Evolutionary conservation across 2,888 invertebrate genomes (phyloP).

Genomic region (Clitarchus hookeri): DNA sequence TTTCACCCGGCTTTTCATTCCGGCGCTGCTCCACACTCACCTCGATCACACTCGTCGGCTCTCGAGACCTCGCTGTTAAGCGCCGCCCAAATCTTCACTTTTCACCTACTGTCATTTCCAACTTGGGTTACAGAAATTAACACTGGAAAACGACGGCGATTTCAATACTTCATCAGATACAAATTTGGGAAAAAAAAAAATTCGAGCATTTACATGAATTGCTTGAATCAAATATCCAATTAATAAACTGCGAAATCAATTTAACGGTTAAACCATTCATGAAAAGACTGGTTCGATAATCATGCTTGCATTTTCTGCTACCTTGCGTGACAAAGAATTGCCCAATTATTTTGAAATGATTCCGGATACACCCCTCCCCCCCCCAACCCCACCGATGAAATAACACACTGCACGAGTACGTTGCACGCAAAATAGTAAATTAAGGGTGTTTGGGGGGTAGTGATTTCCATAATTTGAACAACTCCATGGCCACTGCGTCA

Average conservation of each 20-base stretch:
- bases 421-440: not conserved
- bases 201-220: not conserved
- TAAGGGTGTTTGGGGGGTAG: not conserved
- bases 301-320: not conserved
- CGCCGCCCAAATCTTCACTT: too few relatives aligned
- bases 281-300: not conserved
- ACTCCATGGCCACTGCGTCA: not conserved
- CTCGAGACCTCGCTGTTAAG: too few relatives aligned
- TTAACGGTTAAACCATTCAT: not conserved
- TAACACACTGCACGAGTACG: not conserved
- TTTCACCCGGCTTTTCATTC: too few relatives aligned
- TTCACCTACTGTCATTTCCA: too few relatives aligned
- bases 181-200: too few relatives aligned
- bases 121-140: too few relatives aligned
- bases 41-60: too few relatives aligned
- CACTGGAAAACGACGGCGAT: too few relatives aligned
- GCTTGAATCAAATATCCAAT: not conserved
- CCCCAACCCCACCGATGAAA: not conserved
- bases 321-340: not conserved
- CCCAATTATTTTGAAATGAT: slow-evolving; percentile 1
- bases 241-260: not conserved
- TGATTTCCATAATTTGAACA: not conserved
- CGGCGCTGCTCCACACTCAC: too few relatives aligned
- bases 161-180: too few relatives aligned
- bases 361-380: not conserved